Evolutionary conservation across 1,140 invertebrate genomes (phyloP), one percentile per base, ranked within the genome.

Genomic region (Meloidogyne hapla): DNA sequence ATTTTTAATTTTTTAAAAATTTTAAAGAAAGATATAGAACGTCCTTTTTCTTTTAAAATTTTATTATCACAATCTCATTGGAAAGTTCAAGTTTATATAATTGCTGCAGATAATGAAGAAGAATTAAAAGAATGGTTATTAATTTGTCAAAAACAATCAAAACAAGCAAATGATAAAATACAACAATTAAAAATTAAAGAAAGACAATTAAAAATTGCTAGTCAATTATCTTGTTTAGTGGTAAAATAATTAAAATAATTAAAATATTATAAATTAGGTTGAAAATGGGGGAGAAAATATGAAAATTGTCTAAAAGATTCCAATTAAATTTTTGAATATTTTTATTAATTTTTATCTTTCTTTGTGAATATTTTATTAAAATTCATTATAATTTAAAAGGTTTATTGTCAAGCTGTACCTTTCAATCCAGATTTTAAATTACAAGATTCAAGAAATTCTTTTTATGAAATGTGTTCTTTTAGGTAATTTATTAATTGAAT

Each of bases 401-500:
- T 77, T n/a, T 77, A 77, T 76, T 78, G 74, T 67, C 85, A 86
- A 80, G 85, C 85, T 18, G 86, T 87, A 13, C 84, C 84, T 10
- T 86, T 87, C 64, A 80, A 86, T 48, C 79, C 84, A 2, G 77
- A 86, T 26, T 83, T 87, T 66, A 77, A 80, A 13, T 15, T 81
- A 56, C 65, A 83, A 76, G 74, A 79, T 70, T 38, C 75, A 74
- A 13, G 78, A 48, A 65, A 38, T 28, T 83, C 77, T 15, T 86
- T 86, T 72, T 86, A 81, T 68, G 84, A 86, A 69, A 86, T 86
- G 84, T 86, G 84, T 61, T 86, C 84, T n/a, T 86, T 85, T 71
- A 77, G 48, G 61, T 73, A 15, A 13, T 62, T 70, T 70, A 15
- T 18, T 26, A 26, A 38, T 12, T 70, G 13, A 21, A 2, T 26